Conservation (phyloP, 1,140 invertebrate species). For the Calosoma granatense region DNA sequence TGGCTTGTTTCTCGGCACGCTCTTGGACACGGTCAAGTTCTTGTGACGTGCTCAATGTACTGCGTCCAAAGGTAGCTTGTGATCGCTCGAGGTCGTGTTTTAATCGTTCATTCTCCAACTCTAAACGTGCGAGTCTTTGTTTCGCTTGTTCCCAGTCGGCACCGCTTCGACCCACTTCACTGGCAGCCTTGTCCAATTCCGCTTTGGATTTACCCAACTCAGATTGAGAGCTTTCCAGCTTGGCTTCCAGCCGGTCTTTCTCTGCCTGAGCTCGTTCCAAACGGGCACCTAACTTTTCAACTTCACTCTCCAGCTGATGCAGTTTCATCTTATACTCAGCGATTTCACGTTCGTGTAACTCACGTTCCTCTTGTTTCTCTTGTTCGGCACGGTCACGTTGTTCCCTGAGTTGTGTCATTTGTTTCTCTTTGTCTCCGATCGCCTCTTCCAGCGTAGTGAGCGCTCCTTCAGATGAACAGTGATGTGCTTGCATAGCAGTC, state of each 20-base stretch:
- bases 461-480: slow-evolving; percentile 85
- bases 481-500: slow-evolving; percentile 84
- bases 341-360: slow-evolving; percentile 85
- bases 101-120: slow-evolving; percentile 82
- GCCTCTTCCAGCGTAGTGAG: slow-evolving; percentile 89
- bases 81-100: slow-evolving; percentile 76
- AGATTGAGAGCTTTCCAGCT: slow-evolving; percentile 83
- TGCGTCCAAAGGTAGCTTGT: slow-evolving; percentile 59
- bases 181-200: slow-evolving; percentile 81
- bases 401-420: slow-evolving; percentile 73
- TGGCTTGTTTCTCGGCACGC: slow-evolving; percentile 70
- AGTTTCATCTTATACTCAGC: slow-evolving; percentile 93
- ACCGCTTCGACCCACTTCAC: slow-evolving; percentile 76
- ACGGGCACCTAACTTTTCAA: slow-evolving; percentile 80
- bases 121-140: slow-evolving; percentile 70
- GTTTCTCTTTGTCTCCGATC: slow-evolving; percentile 93
- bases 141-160: slow-evolving; percentile 84
- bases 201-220: slow-evolving; percentile 90
- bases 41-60: slow-evolving; percentile 59
- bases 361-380: slow-evolving; percentile 91
- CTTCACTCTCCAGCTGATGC: slow-evolving; percentile 79
- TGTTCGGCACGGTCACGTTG: slow-evolving; percentile 85
- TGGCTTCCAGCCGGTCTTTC: slow-evolving; percentile 82
- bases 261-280: slow-evolving; percentile 79
- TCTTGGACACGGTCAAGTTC: slow-evolving; percentile 79